These are phyloP conservation scores for Papilio gigon DNA, from an alignment of 2,888 invertebrate genomes.

Conservation along the genomic window DNA sequence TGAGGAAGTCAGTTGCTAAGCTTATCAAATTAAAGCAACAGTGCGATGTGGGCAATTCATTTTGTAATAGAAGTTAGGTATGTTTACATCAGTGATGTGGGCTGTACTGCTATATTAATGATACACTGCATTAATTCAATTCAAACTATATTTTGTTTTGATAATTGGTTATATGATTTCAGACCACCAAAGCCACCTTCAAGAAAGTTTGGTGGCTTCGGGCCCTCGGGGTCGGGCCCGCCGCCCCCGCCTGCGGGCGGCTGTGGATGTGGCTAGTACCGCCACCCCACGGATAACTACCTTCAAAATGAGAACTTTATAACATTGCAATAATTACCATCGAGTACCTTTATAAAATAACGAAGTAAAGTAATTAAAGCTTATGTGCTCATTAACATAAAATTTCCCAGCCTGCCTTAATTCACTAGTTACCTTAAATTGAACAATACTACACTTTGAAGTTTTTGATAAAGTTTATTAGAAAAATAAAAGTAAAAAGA, in stretches of 20 bases:
- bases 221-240: slow-evolving; percentile 71
- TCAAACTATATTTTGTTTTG: too few species aligned
- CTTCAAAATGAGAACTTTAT: not conserved
- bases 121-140: too few species aligned
- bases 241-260: slow-evolving; percentile 73
- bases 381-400: not conserved
- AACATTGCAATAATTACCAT: not conserved
- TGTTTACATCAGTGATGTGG: too few species aligned
- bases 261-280: slow-evolving; percentile 69
- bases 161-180: slow-evolving; percentile 48
- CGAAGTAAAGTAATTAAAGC: not conserved
- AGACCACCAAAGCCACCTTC: slow-evolving; percentile 76
- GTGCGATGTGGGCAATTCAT: not conserved
- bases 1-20: not conserved
- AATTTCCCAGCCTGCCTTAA: too few species aligned
- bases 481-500: too few species aligned
- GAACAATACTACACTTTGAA: too few species aligned
- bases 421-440: too few species aligned
- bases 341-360: not conserved
- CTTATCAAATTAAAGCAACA: not conserved
- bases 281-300: not conserved
- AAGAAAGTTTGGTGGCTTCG: slow-evolving; percentile 73
- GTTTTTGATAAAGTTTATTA: too few species aligned
- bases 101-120: too few species aligned
- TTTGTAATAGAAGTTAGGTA: too few species aligned